Conservation (phyloP, 2,888 invertebrate genomes). For the Lamproptera curius region DNA sequence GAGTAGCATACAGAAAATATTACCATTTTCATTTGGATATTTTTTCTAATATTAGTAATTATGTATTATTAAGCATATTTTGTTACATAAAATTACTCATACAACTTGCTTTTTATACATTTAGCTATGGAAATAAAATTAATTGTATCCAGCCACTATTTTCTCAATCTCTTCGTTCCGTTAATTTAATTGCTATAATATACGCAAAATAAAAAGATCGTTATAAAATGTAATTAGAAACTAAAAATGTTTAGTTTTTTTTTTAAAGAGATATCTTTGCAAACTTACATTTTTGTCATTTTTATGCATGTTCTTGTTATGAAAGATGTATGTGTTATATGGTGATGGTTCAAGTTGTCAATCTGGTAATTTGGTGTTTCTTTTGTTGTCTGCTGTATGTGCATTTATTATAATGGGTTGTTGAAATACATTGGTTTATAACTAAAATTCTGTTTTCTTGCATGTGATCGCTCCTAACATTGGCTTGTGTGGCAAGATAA, state of each 20-base stretch:
- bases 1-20: too few species aligned
- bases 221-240: too few species aligned
- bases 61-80: slow-evolving; percentile 8
- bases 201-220: too few species aligned
- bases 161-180: slow-evolving; percentile 16
- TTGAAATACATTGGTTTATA: slow-evolving; percentile 67
- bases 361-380: slow-evolving; percentile 17
- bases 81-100: slow-evolving; percentile 11
- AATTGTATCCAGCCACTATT: slow-evolving; percentile 29
- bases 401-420: slow-evolving; percentile 65
- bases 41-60: slow-evolving; percentile 10
- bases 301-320: slow-evolving; percentile 1
- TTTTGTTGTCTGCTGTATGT: slow-evolving; percentile 49
- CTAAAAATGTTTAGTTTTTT: too few species aligned
- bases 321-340: too few species aligned
- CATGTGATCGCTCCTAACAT: slow-evolving; percentile 59
- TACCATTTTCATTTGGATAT: too few species aligned
- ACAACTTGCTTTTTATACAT: slow-evolving; percentile 31
- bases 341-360: too few species aligned
- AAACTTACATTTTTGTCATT: too few species aligned
- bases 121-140: slow-evolving; percentile 29
- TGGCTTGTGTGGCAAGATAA: slow-evolving; percentile 48
- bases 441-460: slow-evolving; percentile 73
- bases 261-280: too few species aligned
- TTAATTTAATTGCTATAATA: too few species aligned